Conservation (phyloP, 2,113 vertebrate genomes). For the Indicator indicator region DNA sequence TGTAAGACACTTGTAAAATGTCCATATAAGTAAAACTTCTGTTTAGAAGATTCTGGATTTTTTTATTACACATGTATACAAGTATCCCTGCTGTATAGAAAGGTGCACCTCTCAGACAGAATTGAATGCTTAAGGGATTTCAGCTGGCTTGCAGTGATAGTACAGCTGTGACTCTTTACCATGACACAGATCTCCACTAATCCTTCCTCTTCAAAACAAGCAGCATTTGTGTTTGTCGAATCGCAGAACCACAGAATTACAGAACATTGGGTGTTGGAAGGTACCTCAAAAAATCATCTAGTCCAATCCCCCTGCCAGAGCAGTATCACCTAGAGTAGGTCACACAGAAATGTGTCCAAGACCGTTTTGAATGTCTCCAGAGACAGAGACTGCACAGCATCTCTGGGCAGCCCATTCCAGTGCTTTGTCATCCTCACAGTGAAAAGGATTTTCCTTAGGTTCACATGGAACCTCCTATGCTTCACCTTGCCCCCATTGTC, state of each 20-base stretch:
- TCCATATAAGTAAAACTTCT: not conserved
- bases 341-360: too few species aligned
- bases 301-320: too few species aligned
- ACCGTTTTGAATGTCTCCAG: too few species aligned
- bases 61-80: not conserved
- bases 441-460: too few species aligned
- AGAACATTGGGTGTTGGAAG: too few species aligned
- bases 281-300: too few species aligned
- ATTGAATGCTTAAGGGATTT: not conserved
- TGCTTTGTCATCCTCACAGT: too few species aligned
- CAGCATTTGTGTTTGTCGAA: not conserved
- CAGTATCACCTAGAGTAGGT: too few species aligned
- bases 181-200: not conserved
- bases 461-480: too few species aligned
- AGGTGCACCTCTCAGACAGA: not conserved
- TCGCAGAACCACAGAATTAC: not conserved
- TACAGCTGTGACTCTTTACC: not conserved
- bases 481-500: too few species aligned
- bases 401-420: too few species aligned
- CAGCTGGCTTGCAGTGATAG: not conserved
- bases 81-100: not conserved
- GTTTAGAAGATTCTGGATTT: accelerated
- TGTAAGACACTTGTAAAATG: not conserved
- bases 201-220: not conserved
- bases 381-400: too few species aligned